A percentile compares a stretch with the other conserved stretches of the same genome.
These are phyloP conservation scores for Caenorhabditis brenneri DNA, from an alignment of 1,140 invertebrate species.

Conservation along the genomic window DNA sequence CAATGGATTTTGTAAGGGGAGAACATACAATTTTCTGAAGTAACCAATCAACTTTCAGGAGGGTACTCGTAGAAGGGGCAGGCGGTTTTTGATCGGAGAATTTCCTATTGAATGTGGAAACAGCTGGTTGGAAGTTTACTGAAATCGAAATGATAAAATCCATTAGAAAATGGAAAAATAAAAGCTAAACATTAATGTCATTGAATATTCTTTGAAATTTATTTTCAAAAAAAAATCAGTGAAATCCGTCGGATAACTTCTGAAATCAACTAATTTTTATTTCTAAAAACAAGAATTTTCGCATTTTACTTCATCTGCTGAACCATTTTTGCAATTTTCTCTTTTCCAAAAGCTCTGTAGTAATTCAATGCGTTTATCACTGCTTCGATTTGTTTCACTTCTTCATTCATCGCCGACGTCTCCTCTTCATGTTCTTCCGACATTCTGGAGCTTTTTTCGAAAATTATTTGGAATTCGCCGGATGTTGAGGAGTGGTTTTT, in stretches of 20 bases:
- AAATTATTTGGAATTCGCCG: no score
- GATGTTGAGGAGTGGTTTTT: no score
- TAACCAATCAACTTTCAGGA: conserved; percentile 22
- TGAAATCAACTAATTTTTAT: background rate
- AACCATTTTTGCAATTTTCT: background rate
- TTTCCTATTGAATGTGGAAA: background rate
- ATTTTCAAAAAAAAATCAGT: no score
- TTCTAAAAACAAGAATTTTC: background rate
- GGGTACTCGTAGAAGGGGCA: background rate
- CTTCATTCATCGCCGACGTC: background rate
- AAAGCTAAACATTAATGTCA: no score
- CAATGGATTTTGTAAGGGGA: background rate
- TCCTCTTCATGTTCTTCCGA: background rate
- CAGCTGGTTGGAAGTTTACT: background rate
- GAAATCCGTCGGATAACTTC: background rate
- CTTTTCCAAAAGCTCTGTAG: conserved; percentile 16
- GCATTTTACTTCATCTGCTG: conserved; percentile 15
- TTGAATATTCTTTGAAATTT: no score
- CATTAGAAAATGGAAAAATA: background rate
- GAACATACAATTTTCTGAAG: conserved; percentile 6
- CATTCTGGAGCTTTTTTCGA: no score
- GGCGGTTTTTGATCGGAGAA: background rate
- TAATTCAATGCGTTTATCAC: conserved; percentile 47
- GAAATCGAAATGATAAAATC: background rate
- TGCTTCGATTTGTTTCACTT: conserved; percentile 10